A percentile compares a stretch with the other conserved stretches of the same genome.
These are phyloP conservation scores for Aquatica leii DNA, from an alignment of 2,888 invertebrate species.

Conservation along the genomic window DNA sequence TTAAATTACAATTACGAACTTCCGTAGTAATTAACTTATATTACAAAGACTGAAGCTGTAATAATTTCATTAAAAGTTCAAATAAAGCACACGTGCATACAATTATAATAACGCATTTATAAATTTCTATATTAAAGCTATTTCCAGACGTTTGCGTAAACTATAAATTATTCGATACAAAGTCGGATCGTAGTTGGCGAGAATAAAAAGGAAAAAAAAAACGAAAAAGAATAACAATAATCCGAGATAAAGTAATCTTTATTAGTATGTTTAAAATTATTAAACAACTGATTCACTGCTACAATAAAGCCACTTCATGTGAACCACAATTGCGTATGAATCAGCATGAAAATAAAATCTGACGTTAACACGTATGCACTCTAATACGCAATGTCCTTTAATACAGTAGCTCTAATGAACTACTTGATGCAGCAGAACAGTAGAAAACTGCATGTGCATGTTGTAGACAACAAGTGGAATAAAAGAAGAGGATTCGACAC, in stretches of 20 bases:
- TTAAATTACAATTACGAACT: conserved; percentile 61
- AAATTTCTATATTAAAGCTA: conserved; percentile 55
- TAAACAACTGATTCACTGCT: conserved; percentile 17
- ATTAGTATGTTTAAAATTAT: conserved; percentile 19
- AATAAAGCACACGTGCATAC: conserved; percentile 58
- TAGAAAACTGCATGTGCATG: conserved; percentile 15
- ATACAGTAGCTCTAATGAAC: conserved; percentile 36
- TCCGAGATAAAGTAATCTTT: conserved; percentile 10
- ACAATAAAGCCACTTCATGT: conserved; percentile 20
- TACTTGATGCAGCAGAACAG: conserved; percentile 31
- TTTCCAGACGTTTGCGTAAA: conserved; percentile 49
- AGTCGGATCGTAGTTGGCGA: too few species aligned
- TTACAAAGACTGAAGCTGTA: conserved; percentile 57
- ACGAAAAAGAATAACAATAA: background rate
- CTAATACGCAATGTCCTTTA: conserved; percentile 32
- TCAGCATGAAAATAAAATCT: conserved; percentile 35
- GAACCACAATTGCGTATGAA: conserved; percentile 32
- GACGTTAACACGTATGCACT: conserved; percentile 30
- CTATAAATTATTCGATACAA: conserved; percentile 45
- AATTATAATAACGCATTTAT: conserved; percentile 59
- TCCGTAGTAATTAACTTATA: conserved; percentile 59
- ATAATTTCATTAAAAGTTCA: conserved; percentile 60
- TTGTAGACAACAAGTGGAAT: conserved; percentile 2
- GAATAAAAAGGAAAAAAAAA: too few species aligned
- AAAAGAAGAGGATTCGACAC: conserved; percentile 22